Evolutionary conservation across 1,140 invertebrate genomes (phyloP).

Genomic region (Calliopsis andreniformis): DNA sequence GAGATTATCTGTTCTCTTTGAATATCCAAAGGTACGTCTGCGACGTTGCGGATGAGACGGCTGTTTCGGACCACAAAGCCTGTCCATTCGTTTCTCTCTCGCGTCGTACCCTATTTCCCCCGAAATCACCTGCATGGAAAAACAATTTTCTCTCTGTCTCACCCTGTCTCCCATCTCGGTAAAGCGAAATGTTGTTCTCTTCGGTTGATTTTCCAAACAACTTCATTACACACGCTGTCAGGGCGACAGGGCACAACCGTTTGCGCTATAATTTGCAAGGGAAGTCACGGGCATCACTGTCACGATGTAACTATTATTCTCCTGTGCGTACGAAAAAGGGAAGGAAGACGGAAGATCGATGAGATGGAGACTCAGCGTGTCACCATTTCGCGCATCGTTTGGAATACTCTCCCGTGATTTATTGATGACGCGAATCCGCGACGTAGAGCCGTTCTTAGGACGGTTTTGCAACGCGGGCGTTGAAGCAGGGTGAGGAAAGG

Average conservation of each 20-base stretch:
- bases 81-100: background rate
- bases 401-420: conserved; percentile 56
- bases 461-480: background rate
- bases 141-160: background rate
- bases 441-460: conserved; percentile 1
- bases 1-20: conserved; percentile 17
- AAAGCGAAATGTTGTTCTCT: no score
- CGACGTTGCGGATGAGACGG: background rate
- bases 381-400: background rate
- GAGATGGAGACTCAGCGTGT: background rate
- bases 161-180: no score
- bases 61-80: conserved; percentile 5
- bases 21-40: background rate
- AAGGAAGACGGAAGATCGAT: no score
- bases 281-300: no score
- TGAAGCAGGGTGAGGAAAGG: background rate
- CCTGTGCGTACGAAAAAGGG: no score
- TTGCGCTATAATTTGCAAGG: no score
- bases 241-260: no score
- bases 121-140: background rate
- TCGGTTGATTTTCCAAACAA: no score
- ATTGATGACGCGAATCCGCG: conserved; percentile 47
- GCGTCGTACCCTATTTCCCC: background rate
- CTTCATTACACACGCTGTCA: no score
- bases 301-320: no score